These are phyloP conservation scores for Anas platyrhynchos DNA, from an alignment of 2,113 vertebrate genomes.

Conservation along the genomic window DNA sequence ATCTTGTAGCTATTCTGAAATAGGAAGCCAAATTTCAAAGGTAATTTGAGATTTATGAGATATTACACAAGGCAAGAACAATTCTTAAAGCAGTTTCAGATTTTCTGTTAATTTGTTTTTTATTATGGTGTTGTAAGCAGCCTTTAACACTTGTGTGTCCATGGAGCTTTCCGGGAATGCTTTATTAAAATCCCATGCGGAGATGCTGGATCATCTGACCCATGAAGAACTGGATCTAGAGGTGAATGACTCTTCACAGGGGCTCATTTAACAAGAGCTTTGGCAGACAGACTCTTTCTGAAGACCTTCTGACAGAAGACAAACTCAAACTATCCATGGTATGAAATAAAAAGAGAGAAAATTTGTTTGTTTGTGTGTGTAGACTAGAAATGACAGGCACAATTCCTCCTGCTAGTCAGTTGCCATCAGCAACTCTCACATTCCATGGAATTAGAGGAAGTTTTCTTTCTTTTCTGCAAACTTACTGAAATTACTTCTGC, in stretches of 20 bases:
- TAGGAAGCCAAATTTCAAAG: constrained; percentile 17
- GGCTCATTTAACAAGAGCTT: neutral
- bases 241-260: neutral
- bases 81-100: constrained; percentile 38
- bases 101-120: constrained; percentile 56
- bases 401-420: neutral
- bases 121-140: constrained; percentile 33
- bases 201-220: neutral
- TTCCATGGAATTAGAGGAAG: neutral
- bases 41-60: constrained; percentile 43
- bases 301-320: neutral
- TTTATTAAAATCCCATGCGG: constrained; percentile 13
- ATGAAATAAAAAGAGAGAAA: neutral
- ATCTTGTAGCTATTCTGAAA: constrained; percentile 3
- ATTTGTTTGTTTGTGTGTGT: neutral
- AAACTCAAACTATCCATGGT: neutral
- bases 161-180: constrained; percentile 14
- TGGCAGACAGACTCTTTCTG: neutral
- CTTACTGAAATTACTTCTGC: neutral
- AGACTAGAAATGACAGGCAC: neutral
- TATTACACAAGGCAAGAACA: constrained; percentile 24
- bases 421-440: neutral
- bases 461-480: neutral
- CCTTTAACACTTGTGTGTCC: neutral
- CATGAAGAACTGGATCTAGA: constrained; percentile 11